phyloP scores from a whole-genome alignment of 2,888 invertebrate genomes.

The Timema cristinae region DNA sequence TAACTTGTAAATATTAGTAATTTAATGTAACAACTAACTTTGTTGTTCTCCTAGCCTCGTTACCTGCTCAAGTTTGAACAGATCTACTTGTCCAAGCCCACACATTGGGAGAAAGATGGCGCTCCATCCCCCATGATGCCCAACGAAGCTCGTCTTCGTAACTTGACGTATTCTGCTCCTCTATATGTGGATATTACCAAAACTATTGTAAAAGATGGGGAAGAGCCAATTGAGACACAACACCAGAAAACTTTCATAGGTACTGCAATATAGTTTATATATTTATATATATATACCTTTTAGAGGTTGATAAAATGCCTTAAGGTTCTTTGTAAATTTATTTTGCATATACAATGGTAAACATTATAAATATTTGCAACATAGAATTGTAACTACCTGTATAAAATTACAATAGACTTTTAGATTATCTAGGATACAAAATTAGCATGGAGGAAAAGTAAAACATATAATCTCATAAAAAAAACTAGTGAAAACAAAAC shows the following conservation, averaged over 20 bases:
- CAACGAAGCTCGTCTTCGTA: conserved; percentile 95
- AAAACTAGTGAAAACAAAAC: too few relatives aligned
- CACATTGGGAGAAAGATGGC: conserved; percentile 99
- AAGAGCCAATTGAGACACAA: conserved; percentile 76
- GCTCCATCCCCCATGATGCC: conserved; percentile 99
- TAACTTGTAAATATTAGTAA: too few relatives aligned
- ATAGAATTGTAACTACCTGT: too few relatives aligned
- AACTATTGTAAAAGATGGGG: conserved; percentile 85
- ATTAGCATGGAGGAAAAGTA: too few relatives aligned
- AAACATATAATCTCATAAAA: too few relatives aligned
- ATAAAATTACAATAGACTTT: too few relatives aligned
- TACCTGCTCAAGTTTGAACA: conserved; percentile 97
- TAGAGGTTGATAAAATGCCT: neutral
- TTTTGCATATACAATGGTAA: neutral
- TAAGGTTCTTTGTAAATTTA: neutral
- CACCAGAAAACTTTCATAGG: conserved; percentile 68
- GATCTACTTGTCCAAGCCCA: conserved; percentile 98
- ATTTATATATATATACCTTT: neutral
- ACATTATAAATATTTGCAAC: too few relatives aligned
- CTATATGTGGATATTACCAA: conserved; percentile 98
- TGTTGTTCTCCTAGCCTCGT: conserved; percentile 55
- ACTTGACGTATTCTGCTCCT: conserved; percentile 97
- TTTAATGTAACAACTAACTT: too few relatives aligned
- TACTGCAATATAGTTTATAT: conserved; percentile 22
- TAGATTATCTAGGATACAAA: too few relatives aligned